Base-by-base conservation (phyloP, 2,888 invertebrate species). In the Andrena flavipes region DNA sequence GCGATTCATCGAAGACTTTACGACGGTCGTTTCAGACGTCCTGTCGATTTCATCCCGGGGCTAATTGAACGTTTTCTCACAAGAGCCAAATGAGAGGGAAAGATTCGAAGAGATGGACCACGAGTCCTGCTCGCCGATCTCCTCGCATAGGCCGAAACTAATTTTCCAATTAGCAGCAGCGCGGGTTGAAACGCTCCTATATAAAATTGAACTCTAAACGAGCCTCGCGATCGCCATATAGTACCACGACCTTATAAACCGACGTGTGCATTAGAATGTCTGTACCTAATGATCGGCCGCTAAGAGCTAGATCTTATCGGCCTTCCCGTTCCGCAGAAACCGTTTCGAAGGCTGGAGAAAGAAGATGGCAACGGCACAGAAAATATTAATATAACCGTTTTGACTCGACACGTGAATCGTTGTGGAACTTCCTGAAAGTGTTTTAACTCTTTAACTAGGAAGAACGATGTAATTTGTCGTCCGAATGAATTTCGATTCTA, bases 31-130 rank as follows among this genome's bases (percentile, higher is more conserved):
- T 90, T 84, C 82, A 83, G 87, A 80, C 87, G 84, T 90, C 89
- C 90, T 92, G 91, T 92, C 91, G 91, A 93, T 92, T 90, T 88
- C 88, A 84, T 82, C 23, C 72, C 81, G 75, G 67, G 68, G 87
- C 91, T 92, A 93, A 93, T 93, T 93, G 91, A 92, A 91, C 86
- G 86, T 92, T 92, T 92, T 92, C 92, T 92, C 92, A 93, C 92
- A 92, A 81, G 84, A 75, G 70, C 69, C 82, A 79, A 82, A 59
- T 76, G 76, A 56, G 48, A 29, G 13, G 33, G 60, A 42, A 70
- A 33, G 60, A 51, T 33, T 51, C 16, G 64, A 65, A 54, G 64
- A 63, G 20, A 78, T 62, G 72, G 68, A 75, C 30, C 48, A 20
- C 56, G 70, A 62, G 59, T 33, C 70, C 35, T 73, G 49, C 30